A percentile compares a stretch with the other conserved stretches of the same genome.
phyloP scores from a whole-genome alignment of 2,888 invertebrate species.

The Caenorhabditis auriculariae region DNA sequence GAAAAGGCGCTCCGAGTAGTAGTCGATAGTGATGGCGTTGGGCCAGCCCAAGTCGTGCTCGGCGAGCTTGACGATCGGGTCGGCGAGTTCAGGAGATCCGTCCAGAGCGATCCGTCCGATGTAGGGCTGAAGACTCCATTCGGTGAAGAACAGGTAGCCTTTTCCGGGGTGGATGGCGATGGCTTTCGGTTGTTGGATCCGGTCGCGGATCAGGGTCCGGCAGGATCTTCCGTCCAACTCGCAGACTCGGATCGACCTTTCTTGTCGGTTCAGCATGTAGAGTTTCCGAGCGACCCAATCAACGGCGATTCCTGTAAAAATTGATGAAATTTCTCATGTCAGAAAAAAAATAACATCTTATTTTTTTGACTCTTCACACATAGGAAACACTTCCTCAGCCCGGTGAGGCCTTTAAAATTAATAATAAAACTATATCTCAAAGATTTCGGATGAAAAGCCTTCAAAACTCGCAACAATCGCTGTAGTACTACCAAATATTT shows the following conservation, averaged over 20 bases:
- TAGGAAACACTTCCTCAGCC: too few relatives aligned
- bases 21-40: conserved; percentile 93
- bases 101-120: conserved; percentile 97
- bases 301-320: conserved; percentile 77
- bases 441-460: too few relatives aligned
- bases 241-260: conserved; percentile 90
- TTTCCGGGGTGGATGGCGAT: conserved; percentile 87
- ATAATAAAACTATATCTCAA: too few relatives aligned
- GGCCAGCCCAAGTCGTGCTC: conserved; percentile 97
- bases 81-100: conserved; percentile 71
- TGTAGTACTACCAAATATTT: not conserved
- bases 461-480: not conserved
- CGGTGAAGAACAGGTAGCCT: conserved; percentile 81
- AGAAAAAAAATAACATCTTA: too few relatives aligned
- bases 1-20: conserved; percentile 81
- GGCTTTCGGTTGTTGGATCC: conserved; percentile 89
- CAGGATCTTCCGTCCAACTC: conserved; percentile 88
- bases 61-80: conserved; percentile 71
- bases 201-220: conserved; percentile 75
- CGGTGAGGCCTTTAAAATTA: too few relatives aligned
- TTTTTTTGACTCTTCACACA: too few relatives aligned
- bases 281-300: conserved; percentile 94
- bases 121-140: conserved; percentile 85
- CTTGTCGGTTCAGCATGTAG: conserved; percentile 94
- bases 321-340: too few relatives aligned